Conservation (phyloP, 2,888 invertebrate genomes). For the Argynnis bischoffii region DNA sequence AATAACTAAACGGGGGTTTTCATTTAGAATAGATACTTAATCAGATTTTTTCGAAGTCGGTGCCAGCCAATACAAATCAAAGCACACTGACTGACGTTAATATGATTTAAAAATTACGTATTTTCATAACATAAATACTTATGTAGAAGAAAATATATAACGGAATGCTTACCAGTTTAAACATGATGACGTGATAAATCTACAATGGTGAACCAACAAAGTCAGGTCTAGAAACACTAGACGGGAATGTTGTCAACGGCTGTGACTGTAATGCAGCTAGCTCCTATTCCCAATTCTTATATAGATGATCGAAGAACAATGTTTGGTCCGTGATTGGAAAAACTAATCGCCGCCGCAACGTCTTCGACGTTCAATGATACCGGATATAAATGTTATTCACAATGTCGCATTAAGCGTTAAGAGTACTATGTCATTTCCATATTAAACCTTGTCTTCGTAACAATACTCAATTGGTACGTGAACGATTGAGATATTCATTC, state of each 20-base stretch:
- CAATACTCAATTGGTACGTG: conserved; percentile 40
- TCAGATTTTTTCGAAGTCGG: too few relatives aligned
- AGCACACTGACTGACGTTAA: too few relatives aligned
- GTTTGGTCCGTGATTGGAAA: conserved; percentile 72
- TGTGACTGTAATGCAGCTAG: conserved; percentile 44
- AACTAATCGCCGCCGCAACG: conserved; percentile 58
- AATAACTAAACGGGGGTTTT: too few relatives aligned
- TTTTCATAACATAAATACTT: too few relatives aligned
- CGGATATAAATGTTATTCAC: conserved; percentile 58
- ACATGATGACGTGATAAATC: conserved; percentile 52
- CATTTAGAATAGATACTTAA: too few relatives aligned
- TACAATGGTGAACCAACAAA: conserved; percentile 49
- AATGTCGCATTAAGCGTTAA: conserved; percentile 76
- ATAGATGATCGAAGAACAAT: conserved; percentile 52
- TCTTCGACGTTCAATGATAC: conserved; percentile 59
- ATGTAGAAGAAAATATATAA: too few relatives aligned
- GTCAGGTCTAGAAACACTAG: conserved; percentile 64
- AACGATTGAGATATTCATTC: conserved; percentile 24
- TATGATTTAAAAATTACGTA: too few relatives aligned
- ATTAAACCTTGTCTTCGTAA: conserved; percentile 62
- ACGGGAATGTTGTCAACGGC: conserved; percentile 58
- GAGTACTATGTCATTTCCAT: conserved; percentile 68
- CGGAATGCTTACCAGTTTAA: conserved; percentile 63
- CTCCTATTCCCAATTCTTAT: conserved; percentile 53
- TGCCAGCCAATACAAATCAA: too few relatives aligned